A percentile compares a stretch with the other conserved stretches of the same genome.
These are phyloP conservation scores for Trilocha varians DNA, from an alignment of 2,888 invertebrate genomes.

Conservation along the genomic window DNA sequence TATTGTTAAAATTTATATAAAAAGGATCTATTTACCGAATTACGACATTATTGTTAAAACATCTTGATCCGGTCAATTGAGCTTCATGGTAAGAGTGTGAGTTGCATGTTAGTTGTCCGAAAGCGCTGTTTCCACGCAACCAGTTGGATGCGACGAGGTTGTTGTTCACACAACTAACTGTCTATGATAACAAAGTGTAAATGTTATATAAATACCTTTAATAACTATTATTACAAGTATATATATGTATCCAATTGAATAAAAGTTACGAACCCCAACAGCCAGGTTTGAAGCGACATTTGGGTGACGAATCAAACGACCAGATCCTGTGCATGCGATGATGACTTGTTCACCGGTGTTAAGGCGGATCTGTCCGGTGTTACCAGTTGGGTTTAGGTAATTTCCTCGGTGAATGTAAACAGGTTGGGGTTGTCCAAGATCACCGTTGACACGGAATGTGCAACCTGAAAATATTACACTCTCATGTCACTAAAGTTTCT, in stretches of 20 bases:
- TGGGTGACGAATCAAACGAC: slow-evolving; percentile 41
- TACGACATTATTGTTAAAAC: slow-evolving; percentile 50
- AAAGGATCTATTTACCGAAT: slow-evolving; percentile 38
- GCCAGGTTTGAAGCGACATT: slow-evolving; percentile 29
- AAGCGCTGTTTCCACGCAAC: slow-evolving; percentile 42
- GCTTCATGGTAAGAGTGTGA: slow-evolving; percentile 47
- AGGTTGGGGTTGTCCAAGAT: slow-evolving; percentile 73
- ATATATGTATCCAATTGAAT: background rate
- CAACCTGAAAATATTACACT: slow-evolving; percentile 40
- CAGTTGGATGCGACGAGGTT: slow-evolving; percentile 43
- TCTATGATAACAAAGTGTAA: slow-evolving; percentile 22
- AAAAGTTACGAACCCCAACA: slow-evolving; percentile 32
- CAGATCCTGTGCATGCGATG: slow-evolving; percentile 47
- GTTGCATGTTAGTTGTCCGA: slow-evolving; percentile 54
- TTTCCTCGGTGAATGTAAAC: slow-evolving; percentile 62
- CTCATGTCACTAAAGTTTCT: background rate
- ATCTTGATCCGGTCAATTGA: slow-evolving; percentile 46
- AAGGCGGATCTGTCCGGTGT: slow-evolving; percentile 38
- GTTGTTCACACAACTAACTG: slow-evolving; percentile 43
- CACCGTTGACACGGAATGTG: slow-evolving; percentile 55
- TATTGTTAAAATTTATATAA: background rate
- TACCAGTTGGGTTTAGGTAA: slow-evolving; percentile 42
- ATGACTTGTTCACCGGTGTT: slow-evolving; percentile 39
- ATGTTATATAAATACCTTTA: background rate
- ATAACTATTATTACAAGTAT: background rate